Percentiles rank a stretch among this genome's conserved stretches.
Evolutionary conservation across 1,140 invertebrate genomes (phyloP).

Genomic region (Euwallacea similis): DNA sequence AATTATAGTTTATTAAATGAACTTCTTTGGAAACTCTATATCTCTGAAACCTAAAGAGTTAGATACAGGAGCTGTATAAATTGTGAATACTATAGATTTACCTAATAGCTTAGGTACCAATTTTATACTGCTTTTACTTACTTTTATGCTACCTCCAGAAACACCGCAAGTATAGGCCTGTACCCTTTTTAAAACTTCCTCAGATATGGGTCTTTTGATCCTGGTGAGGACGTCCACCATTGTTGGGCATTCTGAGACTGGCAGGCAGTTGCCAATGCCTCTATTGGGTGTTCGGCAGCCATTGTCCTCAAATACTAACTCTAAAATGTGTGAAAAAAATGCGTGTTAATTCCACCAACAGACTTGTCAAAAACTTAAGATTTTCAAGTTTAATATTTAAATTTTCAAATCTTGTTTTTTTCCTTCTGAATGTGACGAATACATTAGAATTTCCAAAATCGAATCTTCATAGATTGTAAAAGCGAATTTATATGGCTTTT

Average conservation of each 20-base stretch:
- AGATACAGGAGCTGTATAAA: not conserved
- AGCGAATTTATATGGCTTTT: too few relatives aligned
- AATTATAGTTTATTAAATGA: too few relatives aligned
- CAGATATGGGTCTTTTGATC: slow-evolving; percentile 49
- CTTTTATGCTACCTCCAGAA: slow-evolving; percentile 53
- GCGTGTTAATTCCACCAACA: not conserved
- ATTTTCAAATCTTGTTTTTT: not conserved
- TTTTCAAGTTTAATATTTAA: not conserved
- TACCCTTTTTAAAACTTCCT: slow-evolving; percentile 43
- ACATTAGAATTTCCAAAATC: too few relatives aligned
- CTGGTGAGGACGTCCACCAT: slow-evolving; percentile 41
- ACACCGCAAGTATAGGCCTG: slow-evolving; percentile 56
- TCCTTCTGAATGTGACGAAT: not conserved
- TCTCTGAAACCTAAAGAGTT: too few relatives aligned
- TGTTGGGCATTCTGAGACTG: slow-evolving; percentile 50
- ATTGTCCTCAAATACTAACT: slow-evolving; percentile 49
- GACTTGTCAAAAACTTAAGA: not conserved
- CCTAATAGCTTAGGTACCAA: not conserved
- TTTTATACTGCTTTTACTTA: slow-evolving; percentile 37
- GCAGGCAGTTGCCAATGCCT: slow-evolving; percentile 52
- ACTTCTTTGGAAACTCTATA: too few relatives aligned
- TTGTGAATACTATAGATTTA: not conserved
- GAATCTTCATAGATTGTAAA: too few relatives aligned
- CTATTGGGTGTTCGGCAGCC: slow-evolving; percentile 52
- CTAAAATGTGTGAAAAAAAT: slow-evolving; percentile 41